Evolutionary conservation across 2,888 invertebrate species (phyloP).

Genomic region (Dryobota labecula): DNA sequence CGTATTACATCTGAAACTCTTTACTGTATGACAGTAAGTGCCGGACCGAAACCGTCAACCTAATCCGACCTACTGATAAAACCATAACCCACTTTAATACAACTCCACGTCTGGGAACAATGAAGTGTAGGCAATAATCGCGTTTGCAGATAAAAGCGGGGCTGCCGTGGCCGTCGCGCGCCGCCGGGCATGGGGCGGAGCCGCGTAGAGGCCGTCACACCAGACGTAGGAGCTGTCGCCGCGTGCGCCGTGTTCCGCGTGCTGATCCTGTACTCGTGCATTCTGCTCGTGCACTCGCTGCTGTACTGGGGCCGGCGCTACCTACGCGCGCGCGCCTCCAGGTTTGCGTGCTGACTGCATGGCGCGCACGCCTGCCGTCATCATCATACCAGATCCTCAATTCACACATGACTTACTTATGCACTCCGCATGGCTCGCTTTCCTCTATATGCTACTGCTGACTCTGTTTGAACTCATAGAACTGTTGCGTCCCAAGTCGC

Average conservation of each 20-base stretch:
- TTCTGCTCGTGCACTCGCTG: constrained; percentile 76
- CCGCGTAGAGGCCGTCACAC: neutral
- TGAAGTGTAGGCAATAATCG: constrained; percentile 13
- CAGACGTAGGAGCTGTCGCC: constrained; percentile 57
- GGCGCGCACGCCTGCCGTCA: constrained; percentile 31
- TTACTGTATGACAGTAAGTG: constrained; percentile 1
- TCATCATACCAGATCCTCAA: constrained; percentile 65
- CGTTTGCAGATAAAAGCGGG: neutral
- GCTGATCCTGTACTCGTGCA: constrained; percentile 75
- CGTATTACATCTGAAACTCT: constrained; percentile 3
- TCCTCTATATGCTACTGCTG: constrained; percentile 75
- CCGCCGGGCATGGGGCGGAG: constrained; percentile 30
- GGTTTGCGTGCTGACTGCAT: constrained; percentile 34
- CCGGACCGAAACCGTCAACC: constrained; percentile 17
- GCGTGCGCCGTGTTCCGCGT: constrained; percentile 72
- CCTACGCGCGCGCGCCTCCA: constrained; percentile 61
- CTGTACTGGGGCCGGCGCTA: constrained; percentile 77
- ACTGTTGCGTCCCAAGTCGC: constrained; percentile 72
- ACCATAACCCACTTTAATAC: neutral
- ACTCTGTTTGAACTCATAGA: constrained; percentile 77
- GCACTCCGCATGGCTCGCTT: constrained; percentile 70
- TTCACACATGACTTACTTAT: constrained; percentile 67
- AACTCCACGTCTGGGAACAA: constrained; percentile 4
- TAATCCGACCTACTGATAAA: neutral
- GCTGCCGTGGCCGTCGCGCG: constrained; percentile 1